Evolutionary conservation across 2,888 invertebrate species (phyloP).

Genomic region (Erebia ligea): DNA sequence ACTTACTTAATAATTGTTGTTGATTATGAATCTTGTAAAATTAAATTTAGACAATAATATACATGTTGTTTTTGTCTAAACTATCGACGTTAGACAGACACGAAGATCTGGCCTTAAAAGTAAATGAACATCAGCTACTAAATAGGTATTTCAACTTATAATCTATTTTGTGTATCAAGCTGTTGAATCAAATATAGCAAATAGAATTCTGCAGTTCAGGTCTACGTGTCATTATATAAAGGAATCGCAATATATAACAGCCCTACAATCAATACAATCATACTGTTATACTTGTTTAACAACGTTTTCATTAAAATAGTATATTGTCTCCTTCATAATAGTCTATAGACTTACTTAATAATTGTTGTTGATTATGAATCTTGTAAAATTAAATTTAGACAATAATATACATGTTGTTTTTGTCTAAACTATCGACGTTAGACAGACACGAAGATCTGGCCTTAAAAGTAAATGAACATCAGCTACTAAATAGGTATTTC

Average conservation of each 20-base stretch:
- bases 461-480: not conserved
- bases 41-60: slow-evolving; percentile 40
- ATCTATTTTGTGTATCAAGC: too few species aligned
- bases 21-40: slow-evolving; percentile 48
- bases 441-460: slow-evolving; percentile 1
- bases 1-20: slow-evolving; percentile 49
- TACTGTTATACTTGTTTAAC: slow-evolving; percentile 4
- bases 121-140: not conserved
- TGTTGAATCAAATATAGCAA: not conserved
- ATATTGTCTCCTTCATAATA: slow-evolving; percentile 12
- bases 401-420: slow-evolving; percentile 23
- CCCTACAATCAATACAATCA: not conserved
- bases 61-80: slow-evolving; percentile 16
- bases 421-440: not conserved
- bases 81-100: not conserved
- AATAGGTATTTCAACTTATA: too few species aligned
- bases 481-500: too few species aligned
- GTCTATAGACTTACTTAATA: slow-evolving; percentile 35
- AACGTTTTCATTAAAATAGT: not conserved
- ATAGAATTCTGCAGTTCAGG: not conserved
- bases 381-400: slow-evolving; percentile 43
- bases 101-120: not conserved
- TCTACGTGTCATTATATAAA: slow-evolving; percentile 11
- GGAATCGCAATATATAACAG: slow-evolving; percentile 9
- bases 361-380: slow-evolving; percentile 54